Evolutionary conservation across 2,888 invertebrate genomes (phyloP).

Genomic region (Aporophyla lueneburgensis): DNA sequence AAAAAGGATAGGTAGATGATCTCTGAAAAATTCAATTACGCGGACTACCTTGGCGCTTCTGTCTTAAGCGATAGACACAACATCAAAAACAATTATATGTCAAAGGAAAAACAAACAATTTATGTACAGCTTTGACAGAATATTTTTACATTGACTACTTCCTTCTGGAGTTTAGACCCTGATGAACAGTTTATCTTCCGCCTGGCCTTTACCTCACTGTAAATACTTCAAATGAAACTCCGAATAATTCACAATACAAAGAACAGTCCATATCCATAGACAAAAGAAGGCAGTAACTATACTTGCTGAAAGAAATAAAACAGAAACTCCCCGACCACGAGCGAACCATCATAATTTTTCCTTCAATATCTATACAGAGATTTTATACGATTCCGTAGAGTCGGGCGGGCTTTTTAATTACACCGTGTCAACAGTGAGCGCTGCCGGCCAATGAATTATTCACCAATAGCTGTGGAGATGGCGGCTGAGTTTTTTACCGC

Average conservation of each 20-base stretch:
- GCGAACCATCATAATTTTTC: slow-evolving; percentile 68
- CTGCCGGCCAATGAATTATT: slow-evolving; percentile 81
- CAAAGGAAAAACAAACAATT: no score
- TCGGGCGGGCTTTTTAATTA: slow-evolving; percentile 84
- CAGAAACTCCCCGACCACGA: slow-evolving; percentile 8
- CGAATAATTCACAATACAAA: neutral
- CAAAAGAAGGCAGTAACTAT: slow-evolving; percentile 15
- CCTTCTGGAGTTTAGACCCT: no score
- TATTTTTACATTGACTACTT: no score
- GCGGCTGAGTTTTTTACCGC: slow-evolving; percentile 50
- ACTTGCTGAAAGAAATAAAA: slow-evolving; percentile 13
- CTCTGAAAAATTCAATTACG: no score
- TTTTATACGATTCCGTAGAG: slow-evolving; percentile 66
- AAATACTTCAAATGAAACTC: neutral
- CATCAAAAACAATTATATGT: no score
- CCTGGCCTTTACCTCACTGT: no score
- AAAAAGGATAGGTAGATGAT: neutral
- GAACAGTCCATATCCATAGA: slow-evolving; percentile 17
- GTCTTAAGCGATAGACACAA: no score
- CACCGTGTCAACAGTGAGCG: slow-evolving; percentile 81
- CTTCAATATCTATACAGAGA: slow-evolving; percentile 72
- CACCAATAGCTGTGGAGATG: slow-evolving; percentile 68
- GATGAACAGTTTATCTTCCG: no score
- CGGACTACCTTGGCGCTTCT: no score
- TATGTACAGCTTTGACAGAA: no score